Base-by-base conservation (phyloP, 2,888 invertebrate genomes). In the Abscondita cerata region DNA sequence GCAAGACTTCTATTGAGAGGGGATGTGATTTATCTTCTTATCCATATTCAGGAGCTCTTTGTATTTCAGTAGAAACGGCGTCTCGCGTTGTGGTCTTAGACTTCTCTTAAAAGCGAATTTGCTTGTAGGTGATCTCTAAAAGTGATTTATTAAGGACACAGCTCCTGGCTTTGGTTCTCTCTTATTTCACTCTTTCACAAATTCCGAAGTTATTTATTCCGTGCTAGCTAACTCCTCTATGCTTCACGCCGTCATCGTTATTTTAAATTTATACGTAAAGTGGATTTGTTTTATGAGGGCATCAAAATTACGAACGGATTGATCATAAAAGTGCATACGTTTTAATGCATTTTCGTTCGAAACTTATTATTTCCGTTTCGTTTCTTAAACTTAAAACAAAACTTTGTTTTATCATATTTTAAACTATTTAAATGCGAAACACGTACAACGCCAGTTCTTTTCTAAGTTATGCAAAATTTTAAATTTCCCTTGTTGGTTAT, bases 71-170 rank as follows among this genome's bases (percentile, higher is more conserved):
- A 56, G 59, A 68, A 60, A 54, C 67, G 64, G 56, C 68, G 68
- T 66, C 62, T 57, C 67, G 64, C 56, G 62, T 60, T 64, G 67
- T 70, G 62, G 62, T 64, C 67, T 66, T 61, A 68, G 68, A 68
- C 63, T 72, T 73, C 70, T 71, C 70, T 72, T 73, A 72, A 73
- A 74, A 71, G 72, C 70, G 72, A 72, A 72, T 74, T 73, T 73
- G 74, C 73, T 74, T 72, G 71, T 71, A 73, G 73, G 73, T 73
- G 74, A 73, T 74, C 72, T 70, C 66, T 68, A 68, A 70, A 72
- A 72, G 74, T 74, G 74, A 75, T 75, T 75, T 75, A 75, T 74
- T 73, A 71, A 68, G 69, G 71, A 66, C 59, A 65, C 69, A 62
- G 68, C 70, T 69, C 66, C 65, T 65, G 60, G 64, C 68, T 67